Base-by-base conservation (phyloP, 1,140 invertebrate species). In the Heterodera schachtii region DNA sequence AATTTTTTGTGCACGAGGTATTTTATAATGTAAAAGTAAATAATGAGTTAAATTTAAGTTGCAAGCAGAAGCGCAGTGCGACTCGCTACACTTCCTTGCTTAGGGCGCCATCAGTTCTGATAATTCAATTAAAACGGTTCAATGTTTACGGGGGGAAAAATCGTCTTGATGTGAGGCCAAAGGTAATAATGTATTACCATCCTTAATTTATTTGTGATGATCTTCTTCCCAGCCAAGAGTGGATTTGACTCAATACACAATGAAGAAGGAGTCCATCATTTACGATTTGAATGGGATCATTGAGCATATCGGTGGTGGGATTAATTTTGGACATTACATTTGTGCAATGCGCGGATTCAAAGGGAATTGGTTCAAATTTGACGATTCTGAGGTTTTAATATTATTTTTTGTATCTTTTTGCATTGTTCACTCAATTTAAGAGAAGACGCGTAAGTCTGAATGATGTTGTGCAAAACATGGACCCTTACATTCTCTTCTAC, bases 91-190 rank as follows among this genome's bases (percentile, higher is more conserved):
- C 80, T 19, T 49, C 31, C 16, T n/a, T 87, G 6, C 52, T 84
- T 46, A 52, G 71, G 11, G n/a, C 85, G 44, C 84, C 85, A 31
- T n/a, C 43, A 1, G 73, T 87, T 44, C 75, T 84, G 52, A 82
- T 85, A 64, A 79, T 85, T 16, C 84, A 85, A 77, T 31, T 85
- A n/a, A 85, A 85, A 71, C 70, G 84, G 11, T 85, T 85, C 57
- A 83, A 83, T 21, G 16, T 69, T 8, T 83, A 80, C 47, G 82
- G 82, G 41, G 82, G 82, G 4, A 83, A 83, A 46, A 83, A 83
- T 71, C 19, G 82, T n/a, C 83, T 82, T 11, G 46, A 66, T 52
- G 82, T 83, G 2, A 75, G 47, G 41, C 16, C 82, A 60, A 75
- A 83, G 7, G 82, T 83, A n/a, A 19, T 66, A 75, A 46, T 31